A percentile compares a stretch with the other conserved stretches of the same genome.
Conservation (phyloP, 2,888 invertebrate species). For the Antheraea assamensis region DNA sequence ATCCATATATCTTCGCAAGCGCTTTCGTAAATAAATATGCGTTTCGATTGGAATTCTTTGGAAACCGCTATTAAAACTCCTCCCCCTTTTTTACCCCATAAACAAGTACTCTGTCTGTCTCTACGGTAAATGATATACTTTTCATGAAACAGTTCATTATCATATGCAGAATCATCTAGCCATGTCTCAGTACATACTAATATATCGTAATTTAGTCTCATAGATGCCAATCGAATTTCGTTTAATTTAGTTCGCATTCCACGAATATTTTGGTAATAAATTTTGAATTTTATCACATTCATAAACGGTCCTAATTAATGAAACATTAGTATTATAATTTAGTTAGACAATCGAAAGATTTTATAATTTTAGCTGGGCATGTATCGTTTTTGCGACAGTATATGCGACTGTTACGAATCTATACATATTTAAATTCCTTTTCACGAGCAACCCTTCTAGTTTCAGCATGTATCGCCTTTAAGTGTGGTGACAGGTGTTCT, state of each 20-base stretch:
- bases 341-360: background rate
- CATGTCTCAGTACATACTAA: background rate
- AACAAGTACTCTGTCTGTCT: background rate
- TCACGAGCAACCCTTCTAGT: constrained; percentile 1
- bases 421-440: background rate
- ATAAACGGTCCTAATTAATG: background rate
- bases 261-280: constrained; percentile 4
- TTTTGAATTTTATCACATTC: background rate
- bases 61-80: background rate
- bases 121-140: constrained; percentile 4
- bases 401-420: constrained; percentile 1
- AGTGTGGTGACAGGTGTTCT: background rate
- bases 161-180: background rate
- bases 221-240: background rate
- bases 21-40: background rate
- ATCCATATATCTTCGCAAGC: background rate
- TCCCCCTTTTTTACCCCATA: background rate
- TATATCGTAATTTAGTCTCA: constrained; percentile 1
- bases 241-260: constrained; percentile 9
- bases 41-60: background rate
- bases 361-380: background rate
- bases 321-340: background rate
- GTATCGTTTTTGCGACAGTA: background rate
- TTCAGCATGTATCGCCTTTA: background rate
- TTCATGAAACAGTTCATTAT: background rate